A percentile compares a stretch with the other conserved stretches of the same genome.
phyloP scores from a whole-genome alignment of 2,888 invertebrate genomes.

The Tryphoninae sp. region DNA sequence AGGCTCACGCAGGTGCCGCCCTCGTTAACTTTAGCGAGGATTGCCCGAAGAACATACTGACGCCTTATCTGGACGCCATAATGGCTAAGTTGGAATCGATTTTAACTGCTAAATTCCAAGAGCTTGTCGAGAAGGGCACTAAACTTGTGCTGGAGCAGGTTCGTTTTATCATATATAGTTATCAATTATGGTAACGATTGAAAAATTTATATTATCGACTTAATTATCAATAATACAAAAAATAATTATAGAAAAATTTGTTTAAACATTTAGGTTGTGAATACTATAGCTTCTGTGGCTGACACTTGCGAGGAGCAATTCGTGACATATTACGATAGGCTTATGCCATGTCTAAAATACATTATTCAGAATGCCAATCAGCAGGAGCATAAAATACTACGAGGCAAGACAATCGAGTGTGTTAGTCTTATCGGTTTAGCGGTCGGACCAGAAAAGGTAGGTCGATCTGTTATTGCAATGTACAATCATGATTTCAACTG shows the following conservation, averaged over 20 bases:
- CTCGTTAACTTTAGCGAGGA: constrained; percentile 99
- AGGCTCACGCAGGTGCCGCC: constrained; percentile 94
- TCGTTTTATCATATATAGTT: constrained; percentile 39
- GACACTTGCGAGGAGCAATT: constrained; percentile 99
- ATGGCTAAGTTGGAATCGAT: constrained; percentile 95
- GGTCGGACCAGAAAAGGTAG: constrained; percentile 88
- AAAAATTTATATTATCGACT: neutral
- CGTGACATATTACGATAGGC: constrained; percentile 94
- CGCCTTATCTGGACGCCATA: constrained; percentile 94
- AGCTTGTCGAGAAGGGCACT: constrained; percentile 95
- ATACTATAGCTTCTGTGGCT: constrained; percentile 98
- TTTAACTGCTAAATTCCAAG: constrained; percentile 95
- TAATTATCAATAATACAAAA: too few relatives aligned
- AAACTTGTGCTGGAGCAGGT: constrained; percentile 97
- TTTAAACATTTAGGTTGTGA: constrained; percentile 86
- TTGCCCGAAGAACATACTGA: constrained; percentile 96
- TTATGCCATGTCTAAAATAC: constrained; percentile 96
- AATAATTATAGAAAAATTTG: constrained; percentile 7
- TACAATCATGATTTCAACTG: neutral
- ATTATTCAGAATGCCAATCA: constrained; percentile 97
- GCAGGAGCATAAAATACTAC: constrained; percentile 92
- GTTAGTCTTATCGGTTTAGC: constrained; percentile 97
- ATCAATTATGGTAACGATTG: neutral
- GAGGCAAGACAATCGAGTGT: constrained; percentile 99
- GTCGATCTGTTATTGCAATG: constrained; percentile 4